These are phyloP conservation scores for Chamaea fasciata DNA, from an alignment of 2,113 vertebrate genomes.

Conservation along the genomic window DNA sequence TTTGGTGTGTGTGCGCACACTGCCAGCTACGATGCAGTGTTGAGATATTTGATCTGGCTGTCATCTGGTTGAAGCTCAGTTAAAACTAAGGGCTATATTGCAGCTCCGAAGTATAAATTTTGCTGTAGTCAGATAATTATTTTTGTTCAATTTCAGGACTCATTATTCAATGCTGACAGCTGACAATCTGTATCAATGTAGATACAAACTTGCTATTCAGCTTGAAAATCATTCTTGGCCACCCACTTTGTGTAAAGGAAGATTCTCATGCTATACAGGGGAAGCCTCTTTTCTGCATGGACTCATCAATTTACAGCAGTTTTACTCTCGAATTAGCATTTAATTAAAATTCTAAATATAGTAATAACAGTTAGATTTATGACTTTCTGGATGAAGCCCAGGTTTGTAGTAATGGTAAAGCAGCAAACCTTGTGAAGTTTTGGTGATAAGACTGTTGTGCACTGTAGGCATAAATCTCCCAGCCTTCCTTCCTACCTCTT, in stretches of 20 bases:
- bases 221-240: not conserved
- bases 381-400: not conserved
- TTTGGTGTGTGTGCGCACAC: fast-evolving
- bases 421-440: not conserved
- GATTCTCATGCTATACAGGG: not conserved
- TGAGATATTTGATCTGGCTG: not conserved
- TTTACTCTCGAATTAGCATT: not conserved
- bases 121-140: not conserved
- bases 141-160: not conserved
- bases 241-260: fast-evolving
- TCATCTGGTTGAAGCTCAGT: not conserved
- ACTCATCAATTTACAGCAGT: not conserved
- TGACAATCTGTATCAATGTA: not conserved
- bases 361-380: not conserved
- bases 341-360: not conserved
- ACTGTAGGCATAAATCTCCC: not conserved
- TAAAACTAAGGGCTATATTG: not conserved
- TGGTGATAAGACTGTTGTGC: not conserved
- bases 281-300: not conserved
- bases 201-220: not conserved
- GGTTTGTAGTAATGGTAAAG: not conserved
- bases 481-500: not conserved
- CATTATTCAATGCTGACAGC: not conserved
- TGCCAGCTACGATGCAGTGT: not conserved
- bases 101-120: not conserved